A percentile compares a stretch with the other conserved stretches of the same genome.
Conservation (phyloP, 1,140 invertebrate species). For the Zaprionus vittiger region DNA sequence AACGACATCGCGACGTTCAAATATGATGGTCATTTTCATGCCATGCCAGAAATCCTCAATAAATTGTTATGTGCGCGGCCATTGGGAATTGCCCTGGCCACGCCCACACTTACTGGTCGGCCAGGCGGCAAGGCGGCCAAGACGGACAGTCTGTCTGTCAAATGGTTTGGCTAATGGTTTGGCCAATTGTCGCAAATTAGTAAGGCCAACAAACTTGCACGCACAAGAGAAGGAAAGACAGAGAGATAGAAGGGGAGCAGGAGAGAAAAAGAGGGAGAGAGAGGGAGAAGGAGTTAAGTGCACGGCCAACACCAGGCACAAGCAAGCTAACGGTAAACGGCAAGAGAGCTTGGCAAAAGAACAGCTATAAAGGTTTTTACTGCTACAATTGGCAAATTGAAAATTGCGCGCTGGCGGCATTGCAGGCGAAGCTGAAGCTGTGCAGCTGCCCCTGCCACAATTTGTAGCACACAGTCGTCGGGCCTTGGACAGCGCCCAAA, state of each 20-base stretch:
- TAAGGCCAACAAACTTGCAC: constrained; percentile 27
- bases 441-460: constrained; percentile 7
- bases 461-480: background rate
- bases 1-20: constrained; percentile 3
- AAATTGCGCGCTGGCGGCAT: constrained; percentile 72
- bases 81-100: constrained; percentile 47
- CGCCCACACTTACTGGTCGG: constrained; percentile 56
- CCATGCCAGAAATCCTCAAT: constrained; percentile 65
- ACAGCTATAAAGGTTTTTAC: constrained; percentile 77
- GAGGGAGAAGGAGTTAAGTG: constrained; percentile 11
- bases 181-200: constrained; percentile 80
- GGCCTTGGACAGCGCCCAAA: constrained; percentile 33
- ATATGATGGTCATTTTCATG: constrained; percentile 42
- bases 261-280: constrained; percentile 22
- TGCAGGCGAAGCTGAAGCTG: constrained; percentile 1
- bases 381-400: constrained; percentile 83
- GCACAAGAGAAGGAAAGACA: constrained; percentile 1
- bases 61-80: constrained; percentile 56
- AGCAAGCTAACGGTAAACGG: constrained; percentile 62
- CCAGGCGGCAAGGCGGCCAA: background rate
- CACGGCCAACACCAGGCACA: constrained; percentile 71
- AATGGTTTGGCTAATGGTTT: constrained; percentile 59
- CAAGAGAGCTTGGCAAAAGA: constrained; percentile 25
- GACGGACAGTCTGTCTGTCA: background rate
- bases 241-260: constrained; percentile 6